Percentiles rank a stretch among this genome's conserved stretches.
Conservation (phyloP, 1,140 invertebrate genomes). For the Calosoma granatense region DNA sequence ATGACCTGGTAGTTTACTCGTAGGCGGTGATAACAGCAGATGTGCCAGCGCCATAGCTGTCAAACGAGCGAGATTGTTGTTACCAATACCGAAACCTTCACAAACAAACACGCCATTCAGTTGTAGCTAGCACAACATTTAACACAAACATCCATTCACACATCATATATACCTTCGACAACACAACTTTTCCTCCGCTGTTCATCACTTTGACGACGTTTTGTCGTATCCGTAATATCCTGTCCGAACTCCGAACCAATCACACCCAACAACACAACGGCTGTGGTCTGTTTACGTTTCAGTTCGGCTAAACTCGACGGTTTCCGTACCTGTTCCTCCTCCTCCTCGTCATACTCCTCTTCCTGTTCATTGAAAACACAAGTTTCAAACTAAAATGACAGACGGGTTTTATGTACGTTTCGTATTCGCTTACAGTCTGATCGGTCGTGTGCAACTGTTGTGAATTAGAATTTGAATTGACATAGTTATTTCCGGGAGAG, state of each 20-base stretch:
- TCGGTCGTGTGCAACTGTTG: constrained; percentile 35
- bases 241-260: constrained; percentile 98
- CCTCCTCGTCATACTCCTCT: constrained; percentile 79
- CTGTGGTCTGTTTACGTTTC: constrained; percentile 91
- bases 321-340: constrained; percentile 65
- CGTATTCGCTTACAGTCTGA: constrained; percentile 17
- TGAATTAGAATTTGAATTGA: constrained; percentile 31
- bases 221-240: constrained; percentile 58
- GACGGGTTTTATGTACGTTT: neutral
- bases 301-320: constrained; percentile 78
- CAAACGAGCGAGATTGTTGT: constrained; percentile 80
- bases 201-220: constrained; percentile 44
- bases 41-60: constrained; percentile 92
- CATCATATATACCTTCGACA: constrained; percentile 54
- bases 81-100: constrained; percentile 50
- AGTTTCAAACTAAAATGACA: no score
- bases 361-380: constrained; percentile 36
- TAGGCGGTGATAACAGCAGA: constrained; percentile 79
- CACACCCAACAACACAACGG: constrained; percentile 91
- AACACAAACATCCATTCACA: neutral
- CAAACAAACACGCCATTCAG: neutral
- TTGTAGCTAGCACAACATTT: neutral
- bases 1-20: constrained; percentile 70
- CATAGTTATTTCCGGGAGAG: constrained; percentile 26
- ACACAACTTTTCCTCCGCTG: constrained; percentile 66